A percentile compares a stretch with the other conserved stretches of the same genome.
phyloP scores from a whole-genome alignment of 2,888 invertebrate species.

The Amiota mariae region DNA sequence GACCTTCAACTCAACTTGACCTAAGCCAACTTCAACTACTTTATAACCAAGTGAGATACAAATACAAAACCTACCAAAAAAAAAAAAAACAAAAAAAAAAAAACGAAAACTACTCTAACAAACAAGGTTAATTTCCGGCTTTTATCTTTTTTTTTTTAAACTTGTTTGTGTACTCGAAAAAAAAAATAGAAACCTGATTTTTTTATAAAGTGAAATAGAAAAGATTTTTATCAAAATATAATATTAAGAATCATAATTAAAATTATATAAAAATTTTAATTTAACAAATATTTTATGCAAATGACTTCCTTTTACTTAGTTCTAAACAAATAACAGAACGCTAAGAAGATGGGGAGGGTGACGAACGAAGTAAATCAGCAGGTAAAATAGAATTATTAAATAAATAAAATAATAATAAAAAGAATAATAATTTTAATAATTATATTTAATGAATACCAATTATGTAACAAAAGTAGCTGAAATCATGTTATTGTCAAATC shows the following conservation, averaged over 20 bases:
- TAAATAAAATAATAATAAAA: too few relatives aligned
- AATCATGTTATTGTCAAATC: too few relatives aligned
- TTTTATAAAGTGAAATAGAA: background rate
- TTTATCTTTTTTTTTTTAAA: background rate
- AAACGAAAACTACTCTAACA: constrained; percentile 37
- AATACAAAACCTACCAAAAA: background rate
- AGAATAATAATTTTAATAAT: too few relatives aligned
- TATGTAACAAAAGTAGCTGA: too few relatives aligned
- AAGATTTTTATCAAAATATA: constrained; percentile 9
- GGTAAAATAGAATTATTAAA: too few relatives aligned
- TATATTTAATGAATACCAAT: too few relatives aligned
- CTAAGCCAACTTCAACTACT: background rate
- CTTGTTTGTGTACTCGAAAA: background rate
- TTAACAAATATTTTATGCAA: constrained; percentile 33
- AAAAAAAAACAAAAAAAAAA: background rate
- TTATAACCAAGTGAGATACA: background rate
- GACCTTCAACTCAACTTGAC: constrained; percentile 6
- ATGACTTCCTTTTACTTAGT: constrained; percentile 46
- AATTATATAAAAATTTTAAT: constrained; percentile 22
- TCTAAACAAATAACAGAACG: background rate
- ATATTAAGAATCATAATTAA: constrained; percentile 28
- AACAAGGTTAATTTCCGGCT: constrained; percentile 21
- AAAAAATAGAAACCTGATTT: background rate
- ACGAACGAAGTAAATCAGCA: too few relatives aligned
- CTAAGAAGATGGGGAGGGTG: background rate